Evolutionary conservation across 2,113 vertebrate genomes (phyloP).

Genomic region (Tylochromis polylepis): DNA sequence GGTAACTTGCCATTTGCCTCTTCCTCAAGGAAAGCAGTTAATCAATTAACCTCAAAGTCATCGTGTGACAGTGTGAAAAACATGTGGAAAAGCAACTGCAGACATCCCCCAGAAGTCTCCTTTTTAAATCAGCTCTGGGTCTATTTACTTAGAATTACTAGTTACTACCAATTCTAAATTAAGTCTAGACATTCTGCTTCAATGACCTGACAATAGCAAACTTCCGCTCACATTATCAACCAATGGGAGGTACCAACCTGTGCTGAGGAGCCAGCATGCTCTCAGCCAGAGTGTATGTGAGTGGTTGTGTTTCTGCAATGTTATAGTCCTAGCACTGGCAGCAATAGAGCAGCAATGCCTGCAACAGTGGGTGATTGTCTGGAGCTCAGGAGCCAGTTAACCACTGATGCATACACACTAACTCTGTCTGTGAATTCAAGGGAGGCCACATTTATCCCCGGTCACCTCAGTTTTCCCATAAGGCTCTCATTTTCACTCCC

Average conservation of each 20-base stretch:
- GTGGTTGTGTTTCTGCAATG: neutral
- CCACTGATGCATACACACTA: conserved; percentile 57
- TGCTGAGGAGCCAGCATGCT: neutral
- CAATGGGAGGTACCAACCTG: neutral
- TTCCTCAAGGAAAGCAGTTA: too few species aligned
- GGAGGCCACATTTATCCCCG: conserved; percentile 38
- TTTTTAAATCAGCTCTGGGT: neutral
- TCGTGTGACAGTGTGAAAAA: too few species aligned
- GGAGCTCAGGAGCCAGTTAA: conserved; percentile 52
- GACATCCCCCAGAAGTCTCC: too few species aligned
- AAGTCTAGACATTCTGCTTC: neutral
- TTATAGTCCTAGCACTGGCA: conserved; percentile 14
- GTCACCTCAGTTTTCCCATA: conserved; percentile 3
- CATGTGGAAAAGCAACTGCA: too few species aligned
- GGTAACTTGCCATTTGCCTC: too few species aligned
- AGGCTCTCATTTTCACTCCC: conserved; percentile 35
- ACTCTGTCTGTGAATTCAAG: conserved; percentile 41
- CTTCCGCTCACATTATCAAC: neutral
- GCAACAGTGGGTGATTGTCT: conserved; percentile 65
- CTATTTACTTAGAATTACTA: neutral
- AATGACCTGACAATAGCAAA: neutral
- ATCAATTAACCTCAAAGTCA: too few species aligned
- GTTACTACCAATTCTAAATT: neutral
- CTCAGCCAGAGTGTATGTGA: neutral
- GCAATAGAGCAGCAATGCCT: conserved; percentile 19